A percentile compares a stretch with the other conserved stretches of the same genome.
Evolutionary conservation across 2,797 vertebrate genomes (phyloP).

Genomic region (Eospalax fontanierii): DNA sequence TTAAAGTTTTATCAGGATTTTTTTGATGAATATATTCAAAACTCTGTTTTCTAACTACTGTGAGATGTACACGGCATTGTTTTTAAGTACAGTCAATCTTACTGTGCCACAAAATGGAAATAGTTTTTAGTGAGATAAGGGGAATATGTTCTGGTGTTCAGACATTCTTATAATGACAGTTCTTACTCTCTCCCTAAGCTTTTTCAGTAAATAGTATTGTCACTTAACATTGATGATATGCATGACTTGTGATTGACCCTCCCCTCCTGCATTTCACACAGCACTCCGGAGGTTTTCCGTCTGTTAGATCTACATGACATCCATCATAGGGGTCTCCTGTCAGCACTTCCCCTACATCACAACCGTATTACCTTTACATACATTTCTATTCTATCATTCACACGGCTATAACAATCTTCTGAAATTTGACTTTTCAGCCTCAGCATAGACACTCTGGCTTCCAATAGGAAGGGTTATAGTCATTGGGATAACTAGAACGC

Average conservation of each 20-base stretch:
- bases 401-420: neutral
- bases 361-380: neutral
- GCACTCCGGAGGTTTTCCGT: neutral
- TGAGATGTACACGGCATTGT: neutral
- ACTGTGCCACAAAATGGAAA: neutral
- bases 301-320: neutral
- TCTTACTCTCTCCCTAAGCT: slow-evolving; percentile 18
- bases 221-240: neutral
- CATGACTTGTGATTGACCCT: slow-evolving; percentile 18
- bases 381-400: slow-evolving; percentile 42
- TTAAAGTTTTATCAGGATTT: neutral
- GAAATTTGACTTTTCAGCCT: slow-evolving; percentile 59
- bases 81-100: neutral
- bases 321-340: neutral
- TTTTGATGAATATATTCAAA: neutral
- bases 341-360: slow-evolving; percentile 3
- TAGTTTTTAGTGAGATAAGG: neutral
- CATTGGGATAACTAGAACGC: slow-evolving; percentile 22
- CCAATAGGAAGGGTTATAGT: slow-evolving; percentile 61
- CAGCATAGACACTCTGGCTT: neutral
- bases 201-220: neutral
- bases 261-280: slow-evolving; percentile 4
- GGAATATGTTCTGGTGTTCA: neutral
- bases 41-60: neutral
- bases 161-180: neutral